Evolutionary conservation across 1,140 invertebrate species (phyloP), one percentile per base, ranked within the genome.

Genomic region (Homarus americanus): DNA sequence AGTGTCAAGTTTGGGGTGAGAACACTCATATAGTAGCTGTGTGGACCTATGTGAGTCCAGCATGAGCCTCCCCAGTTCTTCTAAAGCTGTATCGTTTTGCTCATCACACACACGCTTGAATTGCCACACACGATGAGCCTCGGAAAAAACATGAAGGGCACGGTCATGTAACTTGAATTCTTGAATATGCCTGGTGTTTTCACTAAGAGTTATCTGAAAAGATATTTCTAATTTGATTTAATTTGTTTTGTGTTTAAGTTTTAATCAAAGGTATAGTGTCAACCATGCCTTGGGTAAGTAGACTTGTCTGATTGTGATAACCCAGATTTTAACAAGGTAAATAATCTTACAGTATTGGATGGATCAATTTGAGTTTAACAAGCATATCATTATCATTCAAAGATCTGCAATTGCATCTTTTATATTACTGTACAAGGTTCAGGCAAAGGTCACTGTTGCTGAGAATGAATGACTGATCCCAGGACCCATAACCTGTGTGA

Each of bases 21-120:
- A 99, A 94, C 99, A 99, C 94, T 99, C 97, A 94, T 99, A 99
- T 0, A 98, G 94, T 78, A 97, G 95, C 82, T 96, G 95, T 40
- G 99, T 96, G 93, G 98, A 99, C 1, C 95, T 93, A 94, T 99
- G 99, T 93, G 98, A 99, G 76, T 96, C 95, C 41, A 96, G 96
- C 98, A 99, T 99, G 7, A 99, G 95, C 78, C 95, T 93, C 15
- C 98, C 98, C 66, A 99, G 94, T 58, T 95, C 94, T 36, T 94
- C 82, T 41, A 53, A 53, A 36, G 86, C 53, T n/a, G 49, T 79
- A 3, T 75, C 73, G 9, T 73, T 66, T 93, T n/a, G 93, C 91
- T 94, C 92, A 53, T 95, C 94, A 94, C 97, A 98, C 17, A 96
- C 94, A 44, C 95, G 93, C 93, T 96, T 95, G 94, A 98, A 99